Evolutionary conservation across 2,888 invertebrate species (phyloP), one percentile per base, ranked within the genome.

Genomic region (Ophion obscuratus): DNA sequence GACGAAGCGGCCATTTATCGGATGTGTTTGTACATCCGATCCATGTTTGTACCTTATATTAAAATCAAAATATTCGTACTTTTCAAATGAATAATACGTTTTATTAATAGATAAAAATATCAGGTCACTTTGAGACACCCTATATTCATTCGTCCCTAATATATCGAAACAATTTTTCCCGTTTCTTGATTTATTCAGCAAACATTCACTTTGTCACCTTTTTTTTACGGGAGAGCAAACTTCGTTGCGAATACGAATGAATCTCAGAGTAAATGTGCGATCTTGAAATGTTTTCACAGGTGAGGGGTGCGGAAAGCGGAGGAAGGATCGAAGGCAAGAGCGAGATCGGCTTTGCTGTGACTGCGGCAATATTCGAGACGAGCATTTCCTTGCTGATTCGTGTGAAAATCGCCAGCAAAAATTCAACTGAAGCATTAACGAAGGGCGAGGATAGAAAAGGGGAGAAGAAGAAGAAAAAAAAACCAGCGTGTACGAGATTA

Each of bases 391-490:
- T 36, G 24, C 14, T 11, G 24, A 53, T 68, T 11, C 61, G 71
- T 24, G 62, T 36, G 36, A 57, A 64, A 47, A 44, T 66, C 36
- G 64, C 40, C 24, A 27, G 78, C 27, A 79, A 77, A 66, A 68
- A 76, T 53, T 27, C 67, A 61, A 20, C 44, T n/a, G n/a, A 74
- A 20, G 67, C 17, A 57, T 20, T 27, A 17, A 79, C 11, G 59
- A 73, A 62, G 40, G 9, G 24, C 27, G 31, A 9, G 24, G 17
- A 20, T 64, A 53, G 44, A 47, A 20, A 40, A 4, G 9, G 4
- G 53, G 10, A n/a, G 36, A 67, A 66, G 66, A 59, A 24, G 27
- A 24, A n/a, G 47, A 73, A 64, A 31, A n/a, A 61, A 73, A 64
- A 31, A 24, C 24, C 17, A 27, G 83, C 53, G 79, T 59, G 61